Base-by-base conservation (phyloP, 2,797 vertebrate species). In the Sparus aurata region DNA sequence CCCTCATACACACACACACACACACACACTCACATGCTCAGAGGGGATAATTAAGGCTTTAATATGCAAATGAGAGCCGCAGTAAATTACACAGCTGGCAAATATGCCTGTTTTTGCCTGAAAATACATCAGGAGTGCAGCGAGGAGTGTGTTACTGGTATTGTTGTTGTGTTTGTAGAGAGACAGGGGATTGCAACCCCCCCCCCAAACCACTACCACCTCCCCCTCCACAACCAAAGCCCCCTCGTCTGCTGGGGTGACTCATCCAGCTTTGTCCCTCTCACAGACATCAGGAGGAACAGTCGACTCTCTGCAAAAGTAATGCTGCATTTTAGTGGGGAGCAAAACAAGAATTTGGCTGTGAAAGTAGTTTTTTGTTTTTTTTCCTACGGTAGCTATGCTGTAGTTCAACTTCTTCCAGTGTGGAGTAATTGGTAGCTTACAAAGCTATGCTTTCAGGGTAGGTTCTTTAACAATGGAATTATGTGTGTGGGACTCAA, bases 41-140 rank as follows among this genome's bases (percentile, higher is more conserved):
- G 96, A 97, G 97, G 97, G 97, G 96, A 97, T 99, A 98, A 99
- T 99, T 99, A 99, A 97, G 97, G 97, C 97, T 95, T 99, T 97
- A 98, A 98, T 98, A 99, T 99, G 98, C 95, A 99, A 99, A 99
- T 98, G 95, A 97, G 96, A 95, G 95, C 92, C 89, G 94, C 94
- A 96, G 95, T 96, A 97, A 98, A 99, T 98, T 98, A 97, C 95
- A 95, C 97, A 98, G 97, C 97, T 98, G 96, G 97, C 96, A 97
- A 98, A 98, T 98, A 97, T 96, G 97, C 97, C 97, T 97, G 96
- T 97, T 98, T 98, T 96, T 93, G 92, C 93, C 93, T 93, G 94
- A 94, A 95, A 94, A 95, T 95, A 94, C 91, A 94, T 94, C 93
- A 95, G 89, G 89, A 95, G 93, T 88, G 89, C 92, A 94, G 91